Evolutionary conservation across 92 coral and sea anemone species (phyloP).

Genomic region (Heliopora coerulea): DNA sequence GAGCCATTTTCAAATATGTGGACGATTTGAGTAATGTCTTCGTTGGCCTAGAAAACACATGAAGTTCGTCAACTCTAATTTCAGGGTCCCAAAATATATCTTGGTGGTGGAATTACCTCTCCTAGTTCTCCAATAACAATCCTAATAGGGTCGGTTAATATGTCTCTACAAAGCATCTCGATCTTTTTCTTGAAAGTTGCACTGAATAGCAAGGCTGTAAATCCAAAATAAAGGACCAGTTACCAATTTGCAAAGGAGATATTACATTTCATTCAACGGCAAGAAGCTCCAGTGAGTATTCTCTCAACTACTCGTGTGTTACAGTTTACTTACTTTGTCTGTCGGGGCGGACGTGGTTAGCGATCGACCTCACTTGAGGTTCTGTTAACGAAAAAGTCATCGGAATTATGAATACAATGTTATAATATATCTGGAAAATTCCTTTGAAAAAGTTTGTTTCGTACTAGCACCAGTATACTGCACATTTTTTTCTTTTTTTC

Average conservation of each 20-base stretch:
- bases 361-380: conserved; percentile 98
- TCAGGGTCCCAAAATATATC: background rate
- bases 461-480: too few relatives aligned
- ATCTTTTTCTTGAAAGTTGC: conserved; percentile 98
- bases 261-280: too few relatives aligned
- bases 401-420: too few relatives aligned
- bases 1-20: conserved; percentile 64
- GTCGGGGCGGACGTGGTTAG: conserved; percentile 95
- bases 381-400: conserved; percentile 51
- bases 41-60: conserved; percentile 70
- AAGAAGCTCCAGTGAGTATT: background rate
- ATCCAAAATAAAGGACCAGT: background rate
- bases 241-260: too few relatives aligned
- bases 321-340: conserved; percentile 80
- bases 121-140: conserved; percentile 96
- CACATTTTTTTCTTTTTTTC: too few relatives aligned
- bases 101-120: conserved; percentile 56
- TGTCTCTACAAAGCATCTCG: conserved; percentile 88
- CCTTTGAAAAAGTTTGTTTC: too few relatives aligned
- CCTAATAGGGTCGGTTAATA: conserved; percentile 85
- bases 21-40: conserved; percentile 88
- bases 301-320: background rate
- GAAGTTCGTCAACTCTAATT: background rate
- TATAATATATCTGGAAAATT: too few relatives aligned
- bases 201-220: conserved; percentile 85